These are phyloP conservation scores for Sinocyclocheilus anshuiensis DNA, from an alignment of 2,113 vertebrate genomes.

Conservation along the genomic window DNA sequence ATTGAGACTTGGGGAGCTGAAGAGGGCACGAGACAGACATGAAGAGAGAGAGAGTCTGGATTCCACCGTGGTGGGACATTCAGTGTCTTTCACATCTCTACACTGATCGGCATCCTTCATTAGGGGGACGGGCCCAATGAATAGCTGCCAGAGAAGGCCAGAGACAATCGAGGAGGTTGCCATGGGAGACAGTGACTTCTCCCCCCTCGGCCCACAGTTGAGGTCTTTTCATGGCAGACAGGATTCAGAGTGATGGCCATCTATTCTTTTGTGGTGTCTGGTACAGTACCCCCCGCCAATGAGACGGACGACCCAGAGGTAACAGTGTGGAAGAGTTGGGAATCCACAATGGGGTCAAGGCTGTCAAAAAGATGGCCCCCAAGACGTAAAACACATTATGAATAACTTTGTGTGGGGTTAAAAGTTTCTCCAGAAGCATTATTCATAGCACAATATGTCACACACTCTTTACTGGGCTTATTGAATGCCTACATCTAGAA, in stretches of 20 bases:
- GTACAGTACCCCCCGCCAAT: conserved; percentile 75
- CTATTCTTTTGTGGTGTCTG: conserved; percentile 74
- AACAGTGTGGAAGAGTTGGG: conserved; percentile 60
- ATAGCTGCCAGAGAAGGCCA: conserved; percentile 67
- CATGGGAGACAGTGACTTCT: conserved; percentile 79
- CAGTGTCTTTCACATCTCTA: conserved; percentile 51
- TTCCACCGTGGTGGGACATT: conserved; percentile 55
- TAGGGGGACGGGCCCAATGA: conserved; percentile 69
- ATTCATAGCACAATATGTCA: not conserved
- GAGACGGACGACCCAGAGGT: conserved; percentile 72
- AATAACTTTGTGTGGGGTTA: conserved; percentile 34
- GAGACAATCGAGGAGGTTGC: conserved; percentile 80
- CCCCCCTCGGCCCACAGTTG: conserved; percentile 61
- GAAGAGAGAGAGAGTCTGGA: conserved; percentile 43
- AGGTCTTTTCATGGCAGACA: conserved; percentile 78
- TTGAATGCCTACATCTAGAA: not conserved
- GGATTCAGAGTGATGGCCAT: conserved; percentile 79
- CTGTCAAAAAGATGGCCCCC: conserved; percentile 38
- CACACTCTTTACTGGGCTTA: not conserved
- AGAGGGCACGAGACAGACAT: conserved; percentile 24
- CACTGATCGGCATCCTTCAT: conserved; percentile 66
- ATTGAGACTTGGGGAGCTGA: conserved; percentile 35
- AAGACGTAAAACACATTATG: conserved; percentile 37
- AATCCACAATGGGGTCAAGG: conserved; percentile 54
- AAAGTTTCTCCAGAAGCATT: not conserved